Percentiles rank a stretch among this genome's conserved stretches.
Evolutionary conservation across 2,888 invertebrate genomes (phyloP).

Genomic region (Cabera pusaria): DNA sequence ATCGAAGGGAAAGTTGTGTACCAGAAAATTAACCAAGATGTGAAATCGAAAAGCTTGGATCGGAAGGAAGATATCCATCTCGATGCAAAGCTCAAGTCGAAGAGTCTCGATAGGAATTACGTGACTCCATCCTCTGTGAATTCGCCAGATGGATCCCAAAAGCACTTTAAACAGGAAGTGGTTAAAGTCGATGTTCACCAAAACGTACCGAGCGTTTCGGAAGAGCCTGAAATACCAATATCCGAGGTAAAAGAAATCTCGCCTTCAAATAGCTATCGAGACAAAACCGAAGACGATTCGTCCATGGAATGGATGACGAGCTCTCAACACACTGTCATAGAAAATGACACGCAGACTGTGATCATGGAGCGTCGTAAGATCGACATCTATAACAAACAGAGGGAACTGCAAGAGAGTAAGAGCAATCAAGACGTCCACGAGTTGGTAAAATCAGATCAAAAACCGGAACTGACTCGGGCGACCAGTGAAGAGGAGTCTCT

Average conservation of each 20-base stretch:
- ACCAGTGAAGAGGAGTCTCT: constrained; percentile 88
- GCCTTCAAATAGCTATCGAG: constrained; percentile 67
- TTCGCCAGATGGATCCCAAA: constrained; percentile 60
- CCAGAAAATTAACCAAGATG: constrained; percentile 76
- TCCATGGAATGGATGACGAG: constrained; percentile 76
- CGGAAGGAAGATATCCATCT: constrained; percentile 84
- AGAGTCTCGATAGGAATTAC: constrained; percentile 87
- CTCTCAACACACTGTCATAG: constrained; percentile 70
- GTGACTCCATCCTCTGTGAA: constrained; percentile 63
- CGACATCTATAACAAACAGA: constrained; percentile 83
- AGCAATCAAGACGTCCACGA: constrained; percentile 65
- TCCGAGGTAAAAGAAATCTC: constrained; percentile 57
- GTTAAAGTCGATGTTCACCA: constrained; percentile 76
- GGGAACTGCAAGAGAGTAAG: constrained; percentile 69
- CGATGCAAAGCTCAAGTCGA: constrained; percentile 84
- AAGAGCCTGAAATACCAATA: constrained; percentile 41
- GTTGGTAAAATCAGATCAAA: constrained; percentile 60
- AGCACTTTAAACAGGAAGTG: constrained; percentile 76
- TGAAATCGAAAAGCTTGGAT: constrained; percentile 87
- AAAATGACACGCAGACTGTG: constrained; percentile 84
- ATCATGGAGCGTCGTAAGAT: constrained; percentile 84
- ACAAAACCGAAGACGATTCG: constrained; percentile 74
- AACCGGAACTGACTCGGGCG: constrained; percentile 74
- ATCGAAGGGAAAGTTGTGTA: constrained; percentile 86
- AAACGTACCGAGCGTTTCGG: constrained; percentile 46